Evolutionary conservation across 2,113 vertebrate species (phyloP).

Genomic region (Oryctolagus cuniculus): mOryCun1.1 NC_091440.1:63473501-63474000

Average conservation of each 20-base stretch:
- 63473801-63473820: background rate
- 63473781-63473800: background rate
- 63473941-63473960: background rate
- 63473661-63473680: background rate
- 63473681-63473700: background rate
- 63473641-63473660: background rate
- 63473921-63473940: background rate
- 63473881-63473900: background rate
- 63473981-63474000: background rate
- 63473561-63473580: conserved; percentile 36
- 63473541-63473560: background rate
- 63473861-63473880: background rate
- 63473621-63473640: background rate
- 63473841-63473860: background rate
- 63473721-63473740: background rate
- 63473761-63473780: background rate
- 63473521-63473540: conserved; percentile 9
- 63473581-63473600: background rate
- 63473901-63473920: background rate
- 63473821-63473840: background rate
- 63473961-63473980: background rate
- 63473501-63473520: background rate
- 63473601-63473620: background rate
- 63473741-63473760: background rate
- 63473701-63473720: background rate